These are phyloP conservation scores for Drosophila meridiana DNA, from an alignment of 2,888 invertebrate genomes.

Conservation along the genomic window DNA sequence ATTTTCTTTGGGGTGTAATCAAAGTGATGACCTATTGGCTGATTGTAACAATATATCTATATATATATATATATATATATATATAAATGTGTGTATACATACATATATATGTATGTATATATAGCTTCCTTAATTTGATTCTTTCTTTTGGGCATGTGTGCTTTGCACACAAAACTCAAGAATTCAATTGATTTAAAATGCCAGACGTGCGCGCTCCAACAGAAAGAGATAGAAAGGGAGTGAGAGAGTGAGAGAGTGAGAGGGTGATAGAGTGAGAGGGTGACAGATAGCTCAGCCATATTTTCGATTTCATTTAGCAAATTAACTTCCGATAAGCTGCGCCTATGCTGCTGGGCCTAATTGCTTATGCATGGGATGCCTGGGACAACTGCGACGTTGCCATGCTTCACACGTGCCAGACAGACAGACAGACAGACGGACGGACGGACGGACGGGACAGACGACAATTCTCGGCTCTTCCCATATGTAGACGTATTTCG, in stretches of 20 bases:
- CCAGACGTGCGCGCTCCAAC: conserved; percentile 79
- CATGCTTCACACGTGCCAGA: conserved; percentile 65
- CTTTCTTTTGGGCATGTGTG: conserved; percentile 20
- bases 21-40: conserved; percentile 4
- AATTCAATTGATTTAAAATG: conserved; percentile 45
- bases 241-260: too few relatives aligned
- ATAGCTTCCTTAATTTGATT: conserved; percentile 25
- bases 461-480: background rate
- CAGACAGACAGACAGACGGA: background rate
- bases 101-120: background rate
- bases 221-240: background rate
- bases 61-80: background rate
- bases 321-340: conserved; percentile 64
- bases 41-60: background rate
- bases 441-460: conserved; percentile 18
- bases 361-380: conserved; percentile 60
- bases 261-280: too few relatives aligned
- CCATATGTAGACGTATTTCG: conserved; percentile 25
- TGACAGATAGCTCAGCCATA: conserved; percentile 85
- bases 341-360: conserved; percentile 16
- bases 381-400: conserved; percentile 41
- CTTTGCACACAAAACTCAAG: conserved; percentile 15
- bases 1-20: conserved; percentile 1
- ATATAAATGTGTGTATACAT: background rate
- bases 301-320: conserved; percentile 86